phyloP scores from a whole-genome alignment of 2,113 vertebrate species.

The Chloroceryle aenea region DNA sequence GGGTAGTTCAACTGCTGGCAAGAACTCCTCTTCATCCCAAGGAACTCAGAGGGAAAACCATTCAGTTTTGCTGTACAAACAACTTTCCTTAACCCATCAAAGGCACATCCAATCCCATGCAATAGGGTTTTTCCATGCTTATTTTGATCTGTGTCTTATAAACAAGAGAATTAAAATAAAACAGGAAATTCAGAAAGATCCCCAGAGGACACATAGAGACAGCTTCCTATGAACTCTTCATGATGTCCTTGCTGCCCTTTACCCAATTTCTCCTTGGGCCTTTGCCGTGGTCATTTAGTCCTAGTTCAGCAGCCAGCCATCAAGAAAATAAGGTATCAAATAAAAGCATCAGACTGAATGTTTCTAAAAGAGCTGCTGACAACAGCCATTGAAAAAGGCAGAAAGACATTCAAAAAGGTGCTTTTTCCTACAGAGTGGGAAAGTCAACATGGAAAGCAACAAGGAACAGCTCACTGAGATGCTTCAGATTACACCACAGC shows the following conservation, averaged over 20 bases:
- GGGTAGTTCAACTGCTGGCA: background rate
- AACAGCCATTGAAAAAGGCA: background rate
- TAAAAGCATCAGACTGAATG: background rate
- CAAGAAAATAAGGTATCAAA: background rate
- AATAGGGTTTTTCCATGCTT: background rate
- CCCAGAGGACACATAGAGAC: background rate
- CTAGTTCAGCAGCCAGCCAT: background rate
- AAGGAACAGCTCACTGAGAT: background rate
- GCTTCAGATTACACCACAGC: background rate
- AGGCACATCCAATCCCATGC: background rate
- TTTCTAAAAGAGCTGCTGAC: background rate
- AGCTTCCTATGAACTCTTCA: background rate
- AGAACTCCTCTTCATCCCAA: background rate
- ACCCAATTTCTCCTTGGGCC: background rate
- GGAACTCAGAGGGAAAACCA: background rate
- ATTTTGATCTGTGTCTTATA: conserved; percentile 13
- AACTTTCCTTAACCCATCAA: background rate
- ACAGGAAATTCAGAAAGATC: background rate
- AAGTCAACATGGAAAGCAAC: background rate
- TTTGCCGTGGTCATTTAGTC: background rate
- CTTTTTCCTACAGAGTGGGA: background rate
- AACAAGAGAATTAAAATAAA: conserved; percentile 6
- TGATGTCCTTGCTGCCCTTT: background rate
- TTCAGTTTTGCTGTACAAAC: background rate
- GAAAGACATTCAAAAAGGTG: background rate